Percentiles rank a stretch among this genome's conserved stretches.
phyloP scores from a whole-genome alignment of 2,888 invertebrate genomes.

The Pseudoips prasinana region DNA sequence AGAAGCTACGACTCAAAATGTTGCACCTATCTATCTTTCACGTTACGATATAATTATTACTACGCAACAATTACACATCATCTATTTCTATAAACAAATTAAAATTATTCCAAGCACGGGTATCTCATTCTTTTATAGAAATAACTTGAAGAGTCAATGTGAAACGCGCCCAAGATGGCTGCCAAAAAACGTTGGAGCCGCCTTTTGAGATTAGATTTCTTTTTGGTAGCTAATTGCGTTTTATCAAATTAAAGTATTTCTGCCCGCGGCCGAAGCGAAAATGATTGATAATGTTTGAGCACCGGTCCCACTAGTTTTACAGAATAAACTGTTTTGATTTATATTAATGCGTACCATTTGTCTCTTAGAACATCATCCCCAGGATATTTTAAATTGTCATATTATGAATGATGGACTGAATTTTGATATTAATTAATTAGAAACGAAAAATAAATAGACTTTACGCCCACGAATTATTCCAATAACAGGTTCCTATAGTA shows the following conservation, averaged over 20 bases:
- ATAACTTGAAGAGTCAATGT: conserved; percentile 52
- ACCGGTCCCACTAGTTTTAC: conserved; percentile 71
- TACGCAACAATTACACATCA: no score
- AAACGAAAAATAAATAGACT: no score
- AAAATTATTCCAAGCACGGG: no score
- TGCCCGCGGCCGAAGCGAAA: conserved; percentile 54
- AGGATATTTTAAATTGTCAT: conserved; percentile 27
- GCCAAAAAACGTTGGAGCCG: conserved; percentile 64
- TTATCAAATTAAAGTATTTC: conserved; percentile 80
- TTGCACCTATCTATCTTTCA: no score
- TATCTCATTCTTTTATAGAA: conserved; percentile 24
- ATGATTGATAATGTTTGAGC: conserved; percentile 79
- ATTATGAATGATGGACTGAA: conserved; percentile 18
- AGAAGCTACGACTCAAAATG: conserved; percentile 4
- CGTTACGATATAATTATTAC: no score
- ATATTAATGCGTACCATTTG: conserved; percentile 68
- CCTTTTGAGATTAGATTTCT: conserved; percentile 76
- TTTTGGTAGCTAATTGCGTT: conserved; percentile 82
- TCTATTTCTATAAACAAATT: no score
- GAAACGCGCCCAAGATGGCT: conserved; percentile 53
- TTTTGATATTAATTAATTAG: conserved; percentile 1
- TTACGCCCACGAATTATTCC: no score
- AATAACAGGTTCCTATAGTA: no score
- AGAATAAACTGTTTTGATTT: conserved; percentile 79
- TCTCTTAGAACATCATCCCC: conserved; percentile 41